These are phyloP conservation scores for Eristalis pertinax DNA, from an alignment of 2,888 invertebrate genomes.

Conservation along the genomic window DNA sequence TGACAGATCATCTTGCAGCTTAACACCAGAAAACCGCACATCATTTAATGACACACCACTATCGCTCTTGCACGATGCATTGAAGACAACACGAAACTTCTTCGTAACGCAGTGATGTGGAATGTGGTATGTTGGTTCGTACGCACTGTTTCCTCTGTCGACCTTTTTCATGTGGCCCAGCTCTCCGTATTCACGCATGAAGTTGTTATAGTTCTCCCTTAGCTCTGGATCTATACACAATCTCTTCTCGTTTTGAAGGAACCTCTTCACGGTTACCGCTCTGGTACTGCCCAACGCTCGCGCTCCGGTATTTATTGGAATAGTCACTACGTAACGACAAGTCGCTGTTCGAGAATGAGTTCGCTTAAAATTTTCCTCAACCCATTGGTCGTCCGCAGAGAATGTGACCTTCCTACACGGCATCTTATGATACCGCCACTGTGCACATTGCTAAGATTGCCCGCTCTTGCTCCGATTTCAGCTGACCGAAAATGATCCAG, in stretches of 20 bases:
- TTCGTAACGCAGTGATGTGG: slow-evolving; percentile 17
- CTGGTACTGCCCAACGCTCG: slow-evolving; percentile 1
- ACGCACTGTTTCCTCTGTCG: background rate
- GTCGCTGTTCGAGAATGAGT: slow-evolving; percentile 4
- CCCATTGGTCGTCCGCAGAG: slow-evolving; percentile 13
- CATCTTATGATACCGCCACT: background rate
- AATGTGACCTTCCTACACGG: no score
- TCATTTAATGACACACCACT: slow-evolving; percentile 12
- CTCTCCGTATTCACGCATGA: slow-evolving; percentile 28
- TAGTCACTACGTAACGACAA: slow-evolving; percentile 26
- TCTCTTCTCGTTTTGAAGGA: slow-evolving; percentile 16
- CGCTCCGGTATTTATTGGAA: background rate
- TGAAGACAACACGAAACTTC: slow-evolving; percentile 6
- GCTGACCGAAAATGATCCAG: background rate
- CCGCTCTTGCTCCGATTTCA: background rate
- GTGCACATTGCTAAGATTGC: background rate
- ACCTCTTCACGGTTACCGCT: slow-evolving; percentile 11
- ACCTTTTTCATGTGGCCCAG: slow-evolving; percentile 11
- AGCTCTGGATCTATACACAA: background rate
- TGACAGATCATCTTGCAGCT: slow-evolving; percentile 11
- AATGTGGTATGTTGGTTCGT: slow-evolving; percentile 1
- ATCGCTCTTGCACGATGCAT: background rate
- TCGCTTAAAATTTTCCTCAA: slow-evolving; percentile 9
- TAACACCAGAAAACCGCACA: background rate
- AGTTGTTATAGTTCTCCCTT: slow-evolving; percentile 15